phyloP scores from a whole-genome alignment of 2,797 vertebrate species.

The Xenentodon cancila region DNA sequence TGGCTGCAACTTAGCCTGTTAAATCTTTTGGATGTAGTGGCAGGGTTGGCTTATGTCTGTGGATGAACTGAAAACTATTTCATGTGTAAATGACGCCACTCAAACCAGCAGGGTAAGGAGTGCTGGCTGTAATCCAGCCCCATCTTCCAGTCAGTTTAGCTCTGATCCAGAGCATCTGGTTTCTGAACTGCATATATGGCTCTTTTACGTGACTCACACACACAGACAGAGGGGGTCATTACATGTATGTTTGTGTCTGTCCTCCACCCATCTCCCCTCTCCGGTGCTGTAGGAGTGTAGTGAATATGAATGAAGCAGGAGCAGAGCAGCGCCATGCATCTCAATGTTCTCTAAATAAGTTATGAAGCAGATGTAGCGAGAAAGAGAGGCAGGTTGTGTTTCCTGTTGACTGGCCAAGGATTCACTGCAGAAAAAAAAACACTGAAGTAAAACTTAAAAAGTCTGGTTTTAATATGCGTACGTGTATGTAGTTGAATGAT shows the following conservation, averaged over 20 bases:
- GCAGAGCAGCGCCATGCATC: slow-evolving; percentile 48
- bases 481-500: too few species aligned
- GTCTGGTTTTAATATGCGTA: too few species aligned
- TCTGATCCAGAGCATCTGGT: slow-evolving; percentile 5
- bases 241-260: slow-evolving; percentile 22
- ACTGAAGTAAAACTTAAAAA: background rate
- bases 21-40: too few species aligned
- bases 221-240: slow-evolving; percentile 11
- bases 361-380: slow-evolving; percentile 64
- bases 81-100: background rate
- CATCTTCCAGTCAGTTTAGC: slow-evolving; percentile 7
- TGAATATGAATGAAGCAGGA: slow-evolving; percentile 56
- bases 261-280: slow-evolving; percentile 1
- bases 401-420: slow-evolving; percentile 13
- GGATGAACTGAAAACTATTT: background rate
- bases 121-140: background rate
- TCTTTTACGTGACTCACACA: slow-evolving; percentile 1
- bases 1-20: too few species aligned
- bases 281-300: slow-evolving; percentile 20
- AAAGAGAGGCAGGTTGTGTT: slow-evolving; percentile 26
- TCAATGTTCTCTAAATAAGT: slow-evolving; percentile 63
- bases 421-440: slow-evolving; percentile 15
- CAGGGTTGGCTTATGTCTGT: too few species aligned
- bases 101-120: background rate
- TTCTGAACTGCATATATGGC: background rate